Percentiles rank a stretch among this genome's conserved stretches.
Conservation (phyloP, 35 echinoderm and acorn worm genomes). For the Patiria miniata region DNA sequence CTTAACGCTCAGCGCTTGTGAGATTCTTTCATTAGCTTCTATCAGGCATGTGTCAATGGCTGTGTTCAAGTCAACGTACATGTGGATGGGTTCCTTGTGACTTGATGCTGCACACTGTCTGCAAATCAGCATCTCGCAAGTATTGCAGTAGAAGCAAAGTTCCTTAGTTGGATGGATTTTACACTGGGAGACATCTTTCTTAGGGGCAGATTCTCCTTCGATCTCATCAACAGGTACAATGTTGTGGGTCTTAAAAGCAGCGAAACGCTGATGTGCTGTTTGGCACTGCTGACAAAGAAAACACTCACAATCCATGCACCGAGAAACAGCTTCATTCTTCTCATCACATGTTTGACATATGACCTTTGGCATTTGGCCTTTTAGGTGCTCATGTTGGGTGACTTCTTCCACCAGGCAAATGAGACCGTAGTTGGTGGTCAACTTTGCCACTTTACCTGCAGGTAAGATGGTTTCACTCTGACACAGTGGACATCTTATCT, state of each 20-base stretch:
- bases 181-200: neutral
- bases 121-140: neutral
- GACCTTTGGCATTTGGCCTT: neutral
- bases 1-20: neutral
- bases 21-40: neutral
- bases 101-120: neutral
- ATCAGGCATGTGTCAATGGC: neutral
- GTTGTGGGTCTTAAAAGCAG: neutral
- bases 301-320: neutral
- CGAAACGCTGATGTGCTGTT: conserved; percentile 1
- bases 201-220: neutral
- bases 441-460: neutral
- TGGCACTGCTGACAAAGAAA: neutral
- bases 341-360: conserved; percentile 13
- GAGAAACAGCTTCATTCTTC: neutral
- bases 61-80: neutral
- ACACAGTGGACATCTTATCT: neutral
- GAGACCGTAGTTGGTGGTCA: neutral
- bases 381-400: neutral
- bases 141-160: neutral
- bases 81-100: neutral
- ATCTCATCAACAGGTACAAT: neutral
- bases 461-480: conserved; percentile 19
- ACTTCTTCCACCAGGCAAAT: conserved; percentile 1
- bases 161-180: neutral